A percentile compares a stretch with the other conserved stretches of the same genome.
Conservation (phyloP, 2,113 vertebrate genomes). For the Drymodes brunneopygia region DNA sequence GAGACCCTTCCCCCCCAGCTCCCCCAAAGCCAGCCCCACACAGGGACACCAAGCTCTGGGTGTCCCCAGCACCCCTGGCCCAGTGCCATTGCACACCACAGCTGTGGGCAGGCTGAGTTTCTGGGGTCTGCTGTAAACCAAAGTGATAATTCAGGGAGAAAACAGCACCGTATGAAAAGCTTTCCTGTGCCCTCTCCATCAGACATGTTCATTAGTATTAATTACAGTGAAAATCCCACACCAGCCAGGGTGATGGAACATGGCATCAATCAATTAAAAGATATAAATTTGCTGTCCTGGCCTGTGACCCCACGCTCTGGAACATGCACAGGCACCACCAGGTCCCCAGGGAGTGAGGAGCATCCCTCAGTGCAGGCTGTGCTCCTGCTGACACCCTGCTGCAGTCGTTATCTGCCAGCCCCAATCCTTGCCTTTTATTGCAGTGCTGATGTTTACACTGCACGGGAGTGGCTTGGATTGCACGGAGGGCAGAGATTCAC, state of each 20-base stretch:
- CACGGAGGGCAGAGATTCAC: too few species aligned
- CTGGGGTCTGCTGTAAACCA: too few species aligned
- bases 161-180: background rate
- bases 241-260: background rate
- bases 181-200: background rate
- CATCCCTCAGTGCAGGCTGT: too few species aligned
- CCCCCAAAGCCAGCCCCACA: background rate
- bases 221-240: background rate
- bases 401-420: too few species aligned
- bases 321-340: too few species aligned
- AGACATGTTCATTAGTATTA: background rate
- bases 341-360: too few species aligned
- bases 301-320: too few species aligned
- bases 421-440: too few species aligned
- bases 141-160: background rate
- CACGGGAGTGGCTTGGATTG: too few species aligned
- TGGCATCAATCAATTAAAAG: rapidly evolving
- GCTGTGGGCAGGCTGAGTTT: rapidly evolving
- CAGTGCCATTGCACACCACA: background rate
- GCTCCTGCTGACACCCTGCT: too few species aligned
- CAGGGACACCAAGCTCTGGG: rapidly evolving
- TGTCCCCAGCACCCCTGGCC: background rate
- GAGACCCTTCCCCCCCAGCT: background rate
- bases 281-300: background rate
- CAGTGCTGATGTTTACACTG: too few species aligned